Conservation (phyloP, 2,113 vertebrate species). For the Salvelinus alpinus region DNA sequence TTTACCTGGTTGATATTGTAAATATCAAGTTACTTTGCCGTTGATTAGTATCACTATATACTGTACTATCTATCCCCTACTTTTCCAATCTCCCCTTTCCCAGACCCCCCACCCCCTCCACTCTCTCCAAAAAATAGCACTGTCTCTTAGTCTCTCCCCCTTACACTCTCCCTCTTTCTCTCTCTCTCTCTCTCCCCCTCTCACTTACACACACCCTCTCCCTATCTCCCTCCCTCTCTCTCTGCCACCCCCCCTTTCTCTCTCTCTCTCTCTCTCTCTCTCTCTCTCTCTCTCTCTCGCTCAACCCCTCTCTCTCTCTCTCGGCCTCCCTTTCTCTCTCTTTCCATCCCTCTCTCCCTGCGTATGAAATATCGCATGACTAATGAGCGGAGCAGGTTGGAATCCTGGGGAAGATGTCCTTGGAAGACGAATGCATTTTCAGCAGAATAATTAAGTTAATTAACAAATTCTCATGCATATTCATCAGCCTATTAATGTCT, state of each 20-base stretch:
- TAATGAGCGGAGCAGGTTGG: slow-evolving; percentile 89
- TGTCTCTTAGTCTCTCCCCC: slow-evolving; percentile 43
- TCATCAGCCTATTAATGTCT: slow-evolving; percentile 91
- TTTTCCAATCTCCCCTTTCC: slow-evolving; percentile 30
- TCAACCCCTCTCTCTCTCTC: slow-evolving; percentile 49
- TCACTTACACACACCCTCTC: not conserved
- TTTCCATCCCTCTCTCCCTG: slow-evolving; percentile 49
- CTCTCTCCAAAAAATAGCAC: not conserved
- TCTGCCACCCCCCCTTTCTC: too few species aligned
- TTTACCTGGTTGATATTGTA: not conserved
- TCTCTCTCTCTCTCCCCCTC: too few species aligned
- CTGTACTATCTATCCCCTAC: too few species aligned
- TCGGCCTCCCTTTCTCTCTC: slow-evolving; percentile 45
- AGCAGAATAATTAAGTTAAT: slow-evolving; percentile 97
- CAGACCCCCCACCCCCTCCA: slow-evolving; percentile 42
- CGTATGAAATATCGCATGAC: slow-evolving; percentile 83
- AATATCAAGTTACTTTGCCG: not conserved
- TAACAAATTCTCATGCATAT: slow-evolving; percentile 74
- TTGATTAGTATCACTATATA: too few species aligned
- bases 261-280: slow-evolving; percentile 48
- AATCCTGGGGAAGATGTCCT: slow-evolving; percentile 93
- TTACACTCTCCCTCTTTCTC: slow-evolving; percentile 23
- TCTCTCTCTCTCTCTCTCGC: slow-evolving; percentile 32
- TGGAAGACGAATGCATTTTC: slow-evolving; percentile 94
- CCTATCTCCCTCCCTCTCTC: slow-evolving; percentile 31